Percentiles rank a stretch among this genome's conserved stretches.
phyloP scores from a whole-genome alignment of 1,140 invertebrate species.

The Drosophila murphyi region DNA sequence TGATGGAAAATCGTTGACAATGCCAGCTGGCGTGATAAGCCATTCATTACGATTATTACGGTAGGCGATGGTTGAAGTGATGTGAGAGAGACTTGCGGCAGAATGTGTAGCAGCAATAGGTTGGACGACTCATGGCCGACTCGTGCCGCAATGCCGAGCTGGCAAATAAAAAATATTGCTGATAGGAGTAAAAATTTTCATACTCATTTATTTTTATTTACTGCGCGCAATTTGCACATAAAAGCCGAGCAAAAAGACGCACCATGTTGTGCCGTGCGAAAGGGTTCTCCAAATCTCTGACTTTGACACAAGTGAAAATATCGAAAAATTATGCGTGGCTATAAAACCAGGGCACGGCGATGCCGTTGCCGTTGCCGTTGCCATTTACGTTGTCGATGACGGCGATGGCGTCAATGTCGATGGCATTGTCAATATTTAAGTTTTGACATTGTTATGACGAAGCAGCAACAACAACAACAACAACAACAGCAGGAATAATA shows the following conservation, averaged over 20 bases:
- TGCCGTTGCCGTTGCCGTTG: conserved; percentile 34
- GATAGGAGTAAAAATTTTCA: conserved; percentile 82
- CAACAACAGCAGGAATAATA: conserved; percentile 25
- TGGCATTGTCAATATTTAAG: conserved; percentile 81
- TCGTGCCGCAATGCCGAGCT: conserved; percentile 27
- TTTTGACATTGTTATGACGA: conserved; percentile 76
- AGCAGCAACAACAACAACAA: conserved; percentile 49
- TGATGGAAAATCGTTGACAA: conserved; percentile 72
- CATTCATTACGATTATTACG: conserved; percentile 82
- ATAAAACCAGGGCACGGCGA: conserved; percentile 68
- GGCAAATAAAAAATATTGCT: conserved; percentile 79
- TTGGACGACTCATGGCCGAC: conserved; percentile 16
- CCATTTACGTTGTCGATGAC: conserved; percentile 26
- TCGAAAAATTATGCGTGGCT: conserved; percentile 74
- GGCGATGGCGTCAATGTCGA: conserved; percentile 49
- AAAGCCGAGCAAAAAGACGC: conserved; percentile 54
- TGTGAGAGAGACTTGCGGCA: conserved; percentile 14
- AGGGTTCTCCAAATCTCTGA: conserved; percentile 72
- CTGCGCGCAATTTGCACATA: conserved; percentile 82
- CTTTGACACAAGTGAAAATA: conserved; percentile 72
- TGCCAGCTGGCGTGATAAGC: conserved; percentile 82
- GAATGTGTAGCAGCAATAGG: conserved; percentile 30
- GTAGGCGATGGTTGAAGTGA: conserved; percentile 10
- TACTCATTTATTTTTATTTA: conserved; percentile 84
- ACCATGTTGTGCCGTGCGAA: conserved; percentile 38